Conservation (phyloP, 2,888 invertebrate genomes). For the Deroplatys truncata region DNA sequence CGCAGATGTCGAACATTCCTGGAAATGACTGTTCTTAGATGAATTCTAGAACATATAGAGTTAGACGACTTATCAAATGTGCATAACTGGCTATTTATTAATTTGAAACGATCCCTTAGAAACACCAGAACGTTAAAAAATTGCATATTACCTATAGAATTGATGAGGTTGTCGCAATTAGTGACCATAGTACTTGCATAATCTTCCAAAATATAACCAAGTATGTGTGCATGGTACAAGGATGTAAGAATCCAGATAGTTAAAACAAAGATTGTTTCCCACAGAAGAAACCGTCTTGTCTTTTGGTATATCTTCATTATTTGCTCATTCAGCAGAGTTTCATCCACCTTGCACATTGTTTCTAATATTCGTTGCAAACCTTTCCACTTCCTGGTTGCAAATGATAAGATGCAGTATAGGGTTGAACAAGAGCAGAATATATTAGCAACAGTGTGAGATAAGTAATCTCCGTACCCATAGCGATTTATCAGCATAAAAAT, state of each 20-base stretch:
- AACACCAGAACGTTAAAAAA: not conserved
- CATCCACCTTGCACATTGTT: not conserved
- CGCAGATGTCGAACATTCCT: no score
- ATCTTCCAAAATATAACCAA: no score
- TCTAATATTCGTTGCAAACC: not conserved
- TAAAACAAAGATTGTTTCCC: not conserved
- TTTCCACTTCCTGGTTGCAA: not conserved
- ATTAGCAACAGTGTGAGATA: not conserved
- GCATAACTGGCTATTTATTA: no score
- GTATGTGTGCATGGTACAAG: not conserved
- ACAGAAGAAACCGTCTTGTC: not conserved
- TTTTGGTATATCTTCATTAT: not conserved
- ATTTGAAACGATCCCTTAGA: no score
- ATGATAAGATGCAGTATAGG: not conserved
- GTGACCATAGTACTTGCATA: no score
- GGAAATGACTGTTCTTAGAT: no score
- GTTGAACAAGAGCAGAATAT: not conserved
- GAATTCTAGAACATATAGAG: no score
- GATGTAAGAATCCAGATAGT: not conserved
- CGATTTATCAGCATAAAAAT: fast-evolving
- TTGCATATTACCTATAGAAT: not conserved
- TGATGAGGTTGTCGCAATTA: not conserved
- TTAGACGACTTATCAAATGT: no score
- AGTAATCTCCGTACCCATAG: not conserved
- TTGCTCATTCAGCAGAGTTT: not conserved